Conservation (phyloP, 1,140 invertebrate genomes). For the Ylistrum balloti region DNA sequence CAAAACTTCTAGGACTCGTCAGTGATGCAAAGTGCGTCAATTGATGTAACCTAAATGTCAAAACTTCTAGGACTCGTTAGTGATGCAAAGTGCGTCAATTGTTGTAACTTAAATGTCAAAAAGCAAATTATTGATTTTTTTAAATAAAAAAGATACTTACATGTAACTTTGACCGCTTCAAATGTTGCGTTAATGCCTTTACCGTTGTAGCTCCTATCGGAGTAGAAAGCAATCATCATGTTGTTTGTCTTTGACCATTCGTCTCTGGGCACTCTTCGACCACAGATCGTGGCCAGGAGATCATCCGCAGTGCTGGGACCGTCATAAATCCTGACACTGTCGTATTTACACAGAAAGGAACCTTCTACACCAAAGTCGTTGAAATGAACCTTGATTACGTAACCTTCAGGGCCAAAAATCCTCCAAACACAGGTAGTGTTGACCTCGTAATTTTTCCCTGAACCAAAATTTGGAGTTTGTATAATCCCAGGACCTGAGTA, state of each 20-base stretch:
- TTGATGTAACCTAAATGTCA: no score
- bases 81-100: no score
- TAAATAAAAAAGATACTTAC: slow-evolving; percentile 47
- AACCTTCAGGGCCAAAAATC: slow-evolving; percentile 57
- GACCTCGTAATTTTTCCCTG: slow-evolving; percentile 43
- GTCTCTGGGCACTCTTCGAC: slow-evolving; percentile 48
- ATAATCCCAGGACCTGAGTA: slow-evolving; percentile 48
- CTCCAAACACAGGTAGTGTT: slow-evolving; percentile 58
- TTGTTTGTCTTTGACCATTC: slow-evolving; percentile 56
- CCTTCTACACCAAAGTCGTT: slow-evolving; percentile 52
- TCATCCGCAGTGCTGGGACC: slow-evolving; percentile 53
- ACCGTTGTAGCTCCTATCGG: slow-evolving; percentile 47
- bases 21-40: no score
- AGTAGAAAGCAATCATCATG: slow-evolving; percentile 57
- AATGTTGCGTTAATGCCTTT: slow-evolving; percentile 52
- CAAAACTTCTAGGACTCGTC: no score
- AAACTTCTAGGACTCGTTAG: no score
- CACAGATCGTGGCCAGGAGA: slow-evolving; percentile 55
- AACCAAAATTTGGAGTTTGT: slow-evolving; percentile 47
- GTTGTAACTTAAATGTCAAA: no score
- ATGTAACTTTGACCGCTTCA: slow-evolving; percentile 41
- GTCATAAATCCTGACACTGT: slow-evolving; percentile 51
- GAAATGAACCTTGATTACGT: slow-evolving; percentile 56
- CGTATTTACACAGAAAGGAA: slow-evolving; percentile 55
- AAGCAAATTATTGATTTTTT: no score